These are phyloP conservation scores for Atta colombica DNA, from an alignment of 1,140 invertebrate genomes.

Conservation along the genomic window DNA sequence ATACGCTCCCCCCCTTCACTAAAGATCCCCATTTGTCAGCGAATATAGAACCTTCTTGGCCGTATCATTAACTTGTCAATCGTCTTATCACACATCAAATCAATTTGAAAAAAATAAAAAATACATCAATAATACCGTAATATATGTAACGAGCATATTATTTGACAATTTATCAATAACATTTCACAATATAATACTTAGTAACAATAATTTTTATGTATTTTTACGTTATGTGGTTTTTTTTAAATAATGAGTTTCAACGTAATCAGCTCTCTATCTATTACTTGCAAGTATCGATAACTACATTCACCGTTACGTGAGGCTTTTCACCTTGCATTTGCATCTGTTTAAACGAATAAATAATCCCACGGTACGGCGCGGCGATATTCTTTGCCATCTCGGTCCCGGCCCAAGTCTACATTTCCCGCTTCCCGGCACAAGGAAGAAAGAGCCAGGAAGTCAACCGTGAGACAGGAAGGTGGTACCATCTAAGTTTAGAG, in stretches of 20 bases:
- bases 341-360: slow-evolving; percentile 55
- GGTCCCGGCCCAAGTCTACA: background rate
- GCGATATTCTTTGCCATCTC: slow-evolving; percentile 20
- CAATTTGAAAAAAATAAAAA: background rate
- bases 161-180: background rate
- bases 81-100: background rate
- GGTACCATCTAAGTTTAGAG: slow-evolving; percentile 71
- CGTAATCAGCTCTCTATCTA: background rate
- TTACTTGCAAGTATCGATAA: slow-evolving; percentile 24
- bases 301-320: slow-evolving; percentile 34
- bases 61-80: slow-evolving; percentile 21
- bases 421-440: slow-evolving; percentile 13
- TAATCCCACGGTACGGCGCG: slow-evolving; percentile 44
- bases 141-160: background rate
- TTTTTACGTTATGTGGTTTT: background rate
- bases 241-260: slow-evolving; percentile 5
- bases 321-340: slow-evolving; percentile 51
- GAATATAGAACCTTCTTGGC: slow-evolving; percentile 24
- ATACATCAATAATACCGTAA: background rate
- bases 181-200: background rate
- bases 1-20: background rate
- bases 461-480: slow-evolving; percentile 64
- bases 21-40: slow-evolving; percentile 36
- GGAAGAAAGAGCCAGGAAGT: slow-evolving; percentile 56
- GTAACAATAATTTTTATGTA: background rate